These are phyloP conservation scores for Teleogryllus occipitalis DNA, from an alignment of 1,140 invertebrate genomes.

Conservation along the genomic window DNA sequence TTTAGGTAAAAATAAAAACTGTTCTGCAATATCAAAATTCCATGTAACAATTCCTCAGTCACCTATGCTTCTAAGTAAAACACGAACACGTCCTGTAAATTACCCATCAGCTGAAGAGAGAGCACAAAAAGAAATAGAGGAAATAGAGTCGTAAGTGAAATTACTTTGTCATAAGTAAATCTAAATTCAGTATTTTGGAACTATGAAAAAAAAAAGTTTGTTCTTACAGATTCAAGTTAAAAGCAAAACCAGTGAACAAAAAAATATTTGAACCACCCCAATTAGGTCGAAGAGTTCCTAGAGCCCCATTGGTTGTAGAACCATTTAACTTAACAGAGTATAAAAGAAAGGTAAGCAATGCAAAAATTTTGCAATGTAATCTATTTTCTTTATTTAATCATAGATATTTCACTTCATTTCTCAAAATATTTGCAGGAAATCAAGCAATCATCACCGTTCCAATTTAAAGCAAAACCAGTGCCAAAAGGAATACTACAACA, in stretches of 20 bases:
- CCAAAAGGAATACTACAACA: slow-evolving; percentile 23
- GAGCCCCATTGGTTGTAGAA: slow-evolving; percentile 25
- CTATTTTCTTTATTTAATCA: too few species aligned
- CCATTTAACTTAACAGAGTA: slow-evolving; percentile 32
- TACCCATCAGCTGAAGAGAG: background rate
- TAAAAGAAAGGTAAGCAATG: slow-evolving; percentile 17
- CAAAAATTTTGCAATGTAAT: too few species aligned
- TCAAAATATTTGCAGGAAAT: background rate
- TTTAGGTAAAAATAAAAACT: too few species aligned
- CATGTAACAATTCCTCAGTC: background rate
- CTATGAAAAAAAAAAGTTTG: background rate
- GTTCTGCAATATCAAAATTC: too few species aligned
- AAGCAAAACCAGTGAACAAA: slow-evolving; percentile 31
- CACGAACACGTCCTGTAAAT: background rate
- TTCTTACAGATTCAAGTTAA: slow-evolving; percentile 33
- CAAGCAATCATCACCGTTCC: background rate
- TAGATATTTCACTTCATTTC: background rate
- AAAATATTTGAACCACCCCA: slow-evolving; percentile 30
- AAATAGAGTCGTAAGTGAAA: background rate
- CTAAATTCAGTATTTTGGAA: background rate
- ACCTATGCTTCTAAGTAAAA: background rate
- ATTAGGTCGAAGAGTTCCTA: slow-evolving; percentile 22
- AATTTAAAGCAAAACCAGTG: slow-evolving; percentile 30
- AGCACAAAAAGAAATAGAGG: background rate
- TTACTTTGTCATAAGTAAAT: background rate